A percentile compares a stretch with the other conserved stretches of the same genome.
phyloP scores from a whole-genome alignment of 1,140 invertebrate species.

The Drosophila truncata region DNA sequence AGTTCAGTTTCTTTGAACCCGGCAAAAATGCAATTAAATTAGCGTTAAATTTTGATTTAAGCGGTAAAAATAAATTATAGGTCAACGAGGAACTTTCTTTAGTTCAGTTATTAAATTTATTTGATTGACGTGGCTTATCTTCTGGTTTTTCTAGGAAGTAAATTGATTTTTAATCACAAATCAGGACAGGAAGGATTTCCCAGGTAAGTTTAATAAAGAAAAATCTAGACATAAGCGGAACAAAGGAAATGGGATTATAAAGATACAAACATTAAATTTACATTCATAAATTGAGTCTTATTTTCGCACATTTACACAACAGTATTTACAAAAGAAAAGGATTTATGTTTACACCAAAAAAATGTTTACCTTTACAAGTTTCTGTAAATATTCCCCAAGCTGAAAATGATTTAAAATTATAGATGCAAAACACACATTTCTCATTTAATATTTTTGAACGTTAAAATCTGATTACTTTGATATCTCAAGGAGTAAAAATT shows the following conservation, averaged over 20 bases:
- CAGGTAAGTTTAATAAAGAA: not conserved
- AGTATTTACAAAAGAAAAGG: not conserved
- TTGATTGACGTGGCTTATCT: no score
- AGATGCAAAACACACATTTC: no score
- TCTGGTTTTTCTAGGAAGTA: not conserved
- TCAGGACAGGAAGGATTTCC: not conserved
- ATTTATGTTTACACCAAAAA: not conserved
- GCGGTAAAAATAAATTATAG: not conserved
- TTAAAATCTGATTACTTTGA: not conserved
- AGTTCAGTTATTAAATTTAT: not conserved
- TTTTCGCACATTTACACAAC: not conserved
- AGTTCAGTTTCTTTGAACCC: not conserved
- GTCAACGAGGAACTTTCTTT: not conserved
- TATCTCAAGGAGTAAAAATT: not conserved
- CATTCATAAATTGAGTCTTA: not conserved
- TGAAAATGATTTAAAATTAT: not conserved
- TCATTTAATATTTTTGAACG: not conserved
- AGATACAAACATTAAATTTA: not conserved
- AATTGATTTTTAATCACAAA: no score
- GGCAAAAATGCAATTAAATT: not conserved
- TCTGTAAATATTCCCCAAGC: not conserved
- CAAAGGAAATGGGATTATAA: not conserved
- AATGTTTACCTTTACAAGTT: slow-evolving; percentile 7
- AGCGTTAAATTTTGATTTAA: not conserved
- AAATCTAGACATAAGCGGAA: not conserved